Base-by-base conservation (phyloP, 2,888 invertebrate genomes). In the Belgica antarctica region DNA sequence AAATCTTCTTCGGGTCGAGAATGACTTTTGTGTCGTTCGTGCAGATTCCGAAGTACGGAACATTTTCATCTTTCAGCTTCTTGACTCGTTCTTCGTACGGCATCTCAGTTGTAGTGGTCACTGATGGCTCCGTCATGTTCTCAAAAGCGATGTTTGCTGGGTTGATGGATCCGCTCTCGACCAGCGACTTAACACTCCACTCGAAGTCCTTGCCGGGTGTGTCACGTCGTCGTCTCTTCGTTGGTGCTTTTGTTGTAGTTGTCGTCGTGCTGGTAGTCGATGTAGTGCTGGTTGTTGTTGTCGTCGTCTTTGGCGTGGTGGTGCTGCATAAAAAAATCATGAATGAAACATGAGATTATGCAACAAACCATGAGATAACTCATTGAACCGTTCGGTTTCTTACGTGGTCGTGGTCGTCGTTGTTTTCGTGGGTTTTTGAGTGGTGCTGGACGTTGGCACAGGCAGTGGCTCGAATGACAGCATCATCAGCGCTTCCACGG, bases 401-500 rank as follows among this genome's bases (percentile, higher is more conserved):
- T 3, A 34, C 12, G 34, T 34, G 7, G 34, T 8, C 25, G 15
- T 31, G 27, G 15, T 68, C 12, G 34, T 52, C 3, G 62, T 36
- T 22, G 59, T 24, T 22, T 34, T 69, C n/a, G 80, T 76, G 7
- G 78, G 78, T 10, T 73, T 74, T 22, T 77, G 78, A 0, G 79
- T 75, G 1, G 79, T 78, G 0, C 82, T 79, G 0, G 82, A 19
- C 8, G 41, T 47, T n/a, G 57, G 68, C 15, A 28, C 2, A 8
- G 68, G 68, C 10, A 68, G 12, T 8, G 86, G 85, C 70, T 87
- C 84, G 76, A 86, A 87, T 52, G 89, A 87, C 2, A 86, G 89
- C 62, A 89, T 83, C 28, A 92, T 84, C 72, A 92, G 78, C 1
- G 87, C 89, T 77, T 90, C 89, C 62, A 92, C 80, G 34, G 82